Base-by-base conservation (phyloP, 1,140 invertebrate species). In the Drosophila truncata region DNA sequence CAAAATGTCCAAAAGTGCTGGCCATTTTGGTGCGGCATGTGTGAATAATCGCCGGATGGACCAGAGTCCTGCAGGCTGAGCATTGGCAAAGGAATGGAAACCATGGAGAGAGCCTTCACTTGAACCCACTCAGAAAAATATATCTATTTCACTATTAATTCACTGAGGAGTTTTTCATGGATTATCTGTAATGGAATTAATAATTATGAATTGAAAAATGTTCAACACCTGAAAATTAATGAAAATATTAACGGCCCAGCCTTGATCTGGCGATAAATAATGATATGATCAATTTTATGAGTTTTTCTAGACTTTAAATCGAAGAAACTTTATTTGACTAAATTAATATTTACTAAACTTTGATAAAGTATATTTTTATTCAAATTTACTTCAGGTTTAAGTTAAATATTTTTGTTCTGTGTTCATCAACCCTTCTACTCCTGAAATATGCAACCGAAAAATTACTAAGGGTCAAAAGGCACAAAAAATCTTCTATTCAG, bases 21-120 rank as follows among this genome's bases (percentile, higher is more conserved):
- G 87, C 64, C 78, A 91, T 91, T 70, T 74, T 58, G 69, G 63
- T 88, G 88, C 81, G 73, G 77, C 87, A 91, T 87, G 87, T 91
- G 87, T 91, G 90, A 90, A 91, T 91, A 91, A 91, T 91, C 85
- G 82, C 84, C 79, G 83, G 69, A 82, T 81, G 66, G 70, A 65
- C 60, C 55, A 44, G 49, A 73, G 37, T 49, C 49, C 35, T 31
- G 69, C 58, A 57, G 63, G 50, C 69, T 46, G 55, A 39, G 29
- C 39, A 23, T 10, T 4, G 29, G 20, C 25, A 64, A 64, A 31
- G 42, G 42, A 67, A 41, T 37, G 64, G 44, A 27, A 31, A 18
- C 27, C 23, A 35, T 29, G 60, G 31, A 20, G 33, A 37, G 5
- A 31, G 23, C 6, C 16, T 27, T 7, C 29, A 18, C 8, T 27